phyloP scores from a whole-genome alignment of 1,140 invertebrate species.

The Zaprionus taronus region DNA sequence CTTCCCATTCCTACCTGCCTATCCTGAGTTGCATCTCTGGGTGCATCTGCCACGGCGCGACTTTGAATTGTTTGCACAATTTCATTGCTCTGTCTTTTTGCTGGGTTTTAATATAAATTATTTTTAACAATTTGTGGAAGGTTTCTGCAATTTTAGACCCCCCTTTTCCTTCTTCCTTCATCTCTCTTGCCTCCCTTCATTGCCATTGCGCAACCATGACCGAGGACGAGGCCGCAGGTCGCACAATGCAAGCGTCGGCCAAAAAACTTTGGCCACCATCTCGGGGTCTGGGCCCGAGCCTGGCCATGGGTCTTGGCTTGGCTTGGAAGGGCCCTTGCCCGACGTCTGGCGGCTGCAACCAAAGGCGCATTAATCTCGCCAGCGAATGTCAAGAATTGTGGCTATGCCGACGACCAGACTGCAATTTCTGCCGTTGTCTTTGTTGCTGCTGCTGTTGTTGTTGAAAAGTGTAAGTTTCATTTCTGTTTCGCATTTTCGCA shows the following conservation, averaged over 20 bases:
- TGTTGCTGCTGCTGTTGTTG: constrained; percentile 25
- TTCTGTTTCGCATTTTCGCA: constrained; percentile 60
- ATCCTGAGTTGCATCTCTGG: constrained; percentile 34
- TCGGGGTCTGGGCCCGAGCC: constrained; percentile 12
- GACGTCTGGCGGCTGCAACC: constrained; percentile 66
- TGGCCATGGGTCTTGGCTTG: not conserved
- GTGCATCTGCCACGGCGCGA: constrained; percentile 38
- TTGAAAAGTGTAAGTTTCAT: constrained; percentile 80
- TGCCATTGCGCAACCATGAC: constrained; percentile 41
- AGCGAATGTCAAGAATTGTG: constrained; percentile 81
- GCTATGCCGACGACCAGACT: constrained; percentile 65
- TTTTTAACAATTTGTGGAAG: constrained; percentile 79
- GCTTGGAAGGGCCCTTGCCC: constrained; percentile 11
- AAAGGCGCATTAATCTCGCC: constrained; percentile 81
- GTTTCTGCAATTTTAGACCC: constrained; percentile 25
- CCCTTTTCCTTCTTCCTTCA: too few species aligned
- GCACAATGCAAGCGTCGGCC: constrained; percentile 34
- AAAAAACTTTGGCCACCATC: constrained; percentile 46
- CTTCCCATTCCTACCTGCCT: constrained; percentile 37
- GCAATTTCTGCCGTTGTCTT: constrained; percentile 16
- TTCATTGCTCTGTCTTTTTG: constrained; percentile 80
- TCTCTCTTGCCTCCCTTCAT: not conserved
- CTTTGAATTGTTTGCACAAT: constrained; percentile 77
- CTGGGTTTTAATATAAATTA: constrained; percentile 82
- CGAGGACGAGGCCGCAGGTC: constrained; percentile 41